phyloP scores from a whole-genome alignment of 2,797 vertebrate species.

The Pipistrellus pygmaeus region DNA sequence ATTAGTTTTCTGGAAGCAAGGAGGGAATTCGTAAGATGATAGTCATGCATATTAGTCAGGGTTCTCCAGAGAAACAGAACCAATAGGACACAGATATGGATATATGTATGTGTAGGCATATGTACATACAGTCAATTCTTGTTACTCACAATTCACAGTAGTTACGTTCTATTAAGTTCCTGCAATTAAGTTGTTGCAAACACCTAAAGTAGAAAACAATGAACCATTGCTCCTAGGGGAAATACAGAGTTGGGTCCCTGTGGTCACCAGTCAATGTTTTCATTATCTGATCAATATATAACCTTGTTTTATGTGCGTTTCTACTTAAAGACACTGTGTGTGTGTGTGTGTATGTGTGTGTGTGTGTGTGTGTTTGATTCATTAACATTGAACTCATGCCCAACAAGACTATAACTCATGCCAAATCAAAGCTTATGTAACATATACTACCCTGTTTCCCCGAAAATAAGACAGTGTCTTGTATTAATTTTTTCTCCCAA shows the following conservation, averaged over 20 bases:
- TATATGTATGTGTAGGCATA: too few species aligned
- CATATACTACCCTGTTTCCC: not conserved
- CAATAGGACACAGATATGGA: not conserved
- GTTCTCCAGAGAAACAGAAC: slow-evolving; percentile 10
- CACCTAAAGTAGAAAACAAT: not conserved
- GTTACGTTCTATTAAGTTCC: not conserved
- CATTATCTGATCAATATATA: not conserved
- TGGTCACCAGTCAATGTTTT: not conserved
- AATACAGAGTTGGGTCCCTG: not conserved
- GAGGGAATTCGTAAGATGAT: not conserved
- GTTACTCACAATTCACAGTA: not conserved
- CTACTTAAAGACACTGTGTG: not conserved
- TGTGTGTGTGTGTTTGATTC: not conserved
- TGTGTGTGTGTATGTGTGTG: not conserved
- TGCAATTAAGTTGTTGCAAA: not conserved
- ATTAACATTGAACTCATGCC: not conserved
- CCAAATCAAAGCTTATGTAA: not conserved
- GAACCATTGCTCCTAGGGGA: not conserved
- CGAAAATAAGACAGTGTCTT: too few species aligned
- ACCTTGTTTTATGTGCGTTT: not conserved
- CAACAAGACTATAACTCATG: not conserved
- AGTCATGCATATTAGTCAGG: not conserved
- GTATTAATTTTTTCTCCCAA: too few species aligned
- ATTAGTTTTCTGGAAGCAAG: not conserved
- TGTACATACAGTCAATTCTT: not conserved